phyloP scores from a whole-genome alignment of 2,888 invertebrate species.

The Pachymerium ferrugineum region DNA sequence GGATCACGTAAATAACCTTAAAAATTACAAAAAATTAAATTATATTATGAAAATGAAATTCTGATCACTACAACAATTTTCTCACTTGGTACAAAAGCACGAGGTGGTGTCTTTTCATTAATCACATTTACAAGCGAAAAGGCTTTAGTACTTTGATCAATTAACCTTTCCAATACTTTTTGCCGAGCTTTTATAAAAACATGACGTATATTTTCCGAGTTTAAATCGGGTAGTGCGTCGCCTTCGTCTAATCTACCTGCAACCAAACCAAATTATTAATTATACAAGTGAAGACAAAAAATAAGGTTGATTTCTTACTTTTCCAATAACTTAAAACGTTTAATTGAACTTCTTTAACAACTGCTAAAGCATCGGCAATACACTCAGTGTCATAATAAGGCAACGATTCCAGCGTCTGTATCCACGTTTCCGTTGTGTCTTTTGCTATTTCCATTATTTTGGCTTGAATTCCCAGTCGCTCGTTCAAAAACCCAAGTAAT shows the following conservation, averaged over 20 bases:
- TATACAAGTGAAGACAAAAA: too few species aligned
- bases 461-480: background rate
- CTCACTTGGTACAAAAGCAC: background rate
- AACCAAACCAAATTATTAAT: background rate
- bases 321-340: constrained; percentile 6
- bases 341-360: background rate
- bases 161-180: background rate
- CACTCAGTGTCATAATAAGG: background rate
- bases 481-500: background rate
- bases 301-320: background rate
- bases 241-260: background rate
- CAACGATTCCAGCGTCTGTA: background rate
- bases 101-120: background rate
- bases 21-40: constrained; percentile 1
- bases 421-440: background rate
- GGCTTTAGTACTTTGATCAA: background rate
- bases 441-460: background rate
- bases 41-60: background rate
- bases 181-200: background rate
- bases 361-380: background rate
- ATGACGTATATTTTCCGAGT: background rate
- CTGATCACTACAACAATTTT: too few species aligned
- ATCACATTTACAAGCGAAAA: background rate
- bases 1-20: background rate
- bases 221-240: background rate